A percentile compares a stretch with the other conserved stretches of the same genome.
phyloP scores from a whole-genome alignment of 2,113 vertebrate species.

The Verasper variegatus region DNA sequence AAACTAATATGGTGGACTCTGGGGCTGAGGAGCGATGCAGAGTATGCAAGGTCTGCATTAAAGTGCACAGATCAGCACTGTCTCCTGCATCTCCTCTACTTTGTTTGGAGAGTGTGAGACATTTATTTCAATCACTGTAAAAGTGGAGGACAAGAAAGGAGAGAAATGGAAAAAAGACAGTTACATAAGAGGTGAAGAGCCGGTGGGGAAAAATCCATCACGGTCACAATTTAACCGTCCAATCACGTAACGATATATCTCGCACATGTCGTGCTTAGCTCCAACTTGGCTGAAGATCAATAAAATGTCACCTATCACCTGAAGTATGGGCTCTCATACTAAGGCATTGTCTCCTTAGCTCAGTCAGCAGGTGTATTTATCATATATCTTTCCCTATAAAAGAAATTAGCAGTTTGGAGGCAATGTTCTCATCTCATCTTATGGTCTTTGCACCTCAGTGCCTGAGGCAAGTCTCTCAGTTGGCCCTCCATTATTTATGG shows the following conservation, averaged over 20 bases:
- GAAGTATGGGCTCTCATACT: constrained; percentile 41
- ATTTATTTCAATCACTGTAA: constrained; percentile 6
- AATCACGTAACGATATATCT: constrained; percentile 42
- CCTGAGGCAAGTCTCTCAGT: constrained; percentile 12
- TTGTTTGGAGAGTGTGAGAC: constrained; percentile 5
- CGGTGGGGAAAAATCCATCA: constrained; percentile 5
- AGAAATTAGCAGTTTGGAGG: constrained; percentile 21
- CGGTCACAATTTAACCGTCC: constrained; percentile 39
- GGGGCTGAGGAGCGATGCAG: constrained; percentile 7
- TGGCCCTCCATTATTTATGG: no score
- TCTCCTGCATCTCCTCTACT: constrained; percentile 1
- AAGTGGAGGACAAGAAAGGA: background rate
- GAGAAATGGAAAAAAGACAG: background rate
- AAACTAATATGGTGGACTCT: constrained; percentile 43
- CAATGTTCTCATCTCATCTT: constrained; percentile 32
- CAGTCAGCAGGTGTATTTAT: constrained; percentile 21
- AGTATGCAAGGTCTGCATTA: constrained; percentile 31
- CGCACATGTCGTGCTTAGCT: constrained; percentile 35
- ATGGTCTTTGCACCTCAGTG: constrained; percentile 9
- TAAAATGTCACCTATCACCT: constrained; percentile 61
- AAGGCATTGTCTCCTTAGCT: constrained; percentile 27
- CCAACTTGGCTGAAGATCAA: constrained; percentile 58
- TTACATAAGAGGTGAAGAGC: background rate
- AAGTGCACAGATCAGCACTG: constrained; percentile 15
- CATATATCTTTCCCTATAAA: constrained; percentile 9